These are phyloP conservation scores for Unio delphinus DNA, from an alignment of 2,888 invertebrate genomes.

Conservation along the genomic window DNA sequence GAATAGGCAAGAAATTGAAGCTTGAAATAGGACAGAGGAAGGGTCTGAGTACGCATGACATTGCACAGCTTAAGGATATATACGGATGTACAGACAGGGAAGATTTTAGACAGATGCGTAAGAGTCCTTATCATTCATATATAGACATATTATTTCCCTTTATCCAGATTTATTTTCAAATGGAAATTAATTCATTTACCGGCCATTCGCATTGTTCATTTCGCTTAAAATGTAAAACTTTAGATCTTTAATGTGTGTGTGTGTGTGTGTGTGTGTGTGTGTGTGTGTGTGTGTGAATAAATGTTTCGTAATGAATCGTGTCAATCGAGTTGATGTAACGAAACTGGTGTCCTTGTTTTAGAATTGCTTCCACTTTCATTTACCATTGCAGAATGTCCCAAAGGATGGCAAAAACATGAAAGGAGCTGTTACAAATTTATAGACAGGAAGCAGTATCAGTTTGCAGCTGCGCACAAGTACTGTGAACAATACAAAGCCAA, in stretches of 20 bases:
- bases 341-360: background rate
- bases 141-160: background rate
- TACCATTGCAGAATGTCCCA: conserved; percentile 67
- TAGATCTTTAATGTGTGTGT: too few relatives aligned
- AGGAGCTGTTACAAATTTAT: conserved; percentile 75
- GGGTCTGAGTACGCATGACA: conserved; percentile 61
- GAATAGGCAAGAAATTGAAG: conserved; percentile 53
- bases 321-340: too few relatives aligned
- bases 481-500: conserved; percentile 71
- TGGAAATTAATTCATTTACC: background rate
- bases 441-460: conserved; percentile 56
- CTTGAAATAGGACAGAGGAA: conserved; percentile 61
- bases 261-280: too few relatives aligned
- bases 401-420: conserved; percentile 73
- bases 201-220: too few relatives aligned
- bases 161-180: background rate
- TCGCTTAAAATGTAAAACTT: too few relatives aligned
- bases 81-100: conserved; percentile 61
- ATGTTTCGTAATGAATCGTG: too few relatives aligned
- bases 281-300: too few relatives aligned
- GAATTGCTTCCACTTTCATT: background rate
- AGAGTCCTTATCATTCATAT: conserved; percentile 1
- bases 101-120: conserved; percentile 46
- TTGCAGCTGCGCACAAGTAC: conserved; percentile 57
- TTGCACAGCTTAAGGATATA: conserved; percentile 64